phyloP scores from a whole-genome alignment of 2,113 vertebrate species.

The Salvelinus alpinus region DNA sequence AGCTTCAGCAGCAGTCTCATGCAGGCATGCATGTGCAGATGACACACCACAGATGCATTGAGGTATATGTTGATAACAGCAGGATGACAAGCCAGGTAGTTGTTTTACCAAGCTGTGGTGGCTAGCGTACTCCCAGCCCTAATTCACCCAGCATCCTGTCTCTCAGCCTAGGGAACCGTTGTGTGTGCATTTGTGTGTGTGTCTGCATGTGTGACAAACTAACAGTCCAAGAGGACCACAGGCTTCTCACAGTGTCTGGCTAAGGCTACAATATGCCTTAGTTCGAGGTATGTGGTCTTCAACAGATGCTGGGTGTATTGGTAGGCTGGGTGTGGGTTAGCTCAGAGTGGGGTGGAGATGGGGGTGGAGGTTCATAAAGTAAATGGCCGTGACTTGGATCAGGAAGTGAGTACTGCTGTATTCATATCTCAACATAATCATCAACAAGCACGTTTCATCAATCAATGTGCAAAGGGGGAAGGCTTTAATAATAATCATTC shows the following conservation, averaged over 20 bases:
- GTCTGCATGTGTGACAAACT: background rate
- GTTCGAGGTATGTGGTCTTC: background rate
- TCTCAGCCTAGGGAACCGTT: too few species aligned
- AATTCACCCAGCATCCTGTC: constrained; percentile 27
- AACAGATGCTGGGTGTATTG: constrained; percentile 44
- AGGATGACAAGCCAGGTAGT: constrained; percentile 32
- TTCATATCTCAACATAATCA: constrained; percentile 51
- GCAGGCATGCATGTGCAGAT: constrained; percentile 62
- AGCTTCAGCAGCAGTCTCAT: constrained; percentile 52
- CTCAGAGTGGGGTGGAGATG: constrained; percentile 61
- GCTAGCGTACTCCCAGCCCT: constrained; percentile 59
- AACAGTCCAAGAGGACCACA: constrained; percentile 5
- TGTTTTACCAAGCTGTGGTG: constrained; percentile 59
- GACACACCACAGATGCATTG: constrained; percentile 61
- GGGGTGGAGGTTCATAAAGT: constrained; percentile 75
- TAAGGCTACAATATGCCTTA: background rate
- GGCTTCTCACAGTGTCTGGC: constrained; percentile 4
- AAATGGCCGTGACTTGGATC: constrained; percentile 79
- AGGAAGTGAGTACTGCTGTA: constrained; percentile 61
- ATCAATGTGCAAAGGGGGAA: constrained; percentile 46
- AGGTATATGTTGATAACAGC: constrained; percentile 54
- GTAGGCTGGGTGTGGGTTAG: constrained; percentile 62
- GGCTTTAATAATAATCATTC: constrained; percentile 58
- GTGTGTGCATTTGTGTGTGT: too few species aligned
- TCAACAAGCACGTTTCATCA: constrained; percentile 67